Evolutionary conservation across 2,113 vertebrate species (phyloP), one percentile per base, ranked within the genome.

Genomic region (Microcebus griseorufus): DNA sequence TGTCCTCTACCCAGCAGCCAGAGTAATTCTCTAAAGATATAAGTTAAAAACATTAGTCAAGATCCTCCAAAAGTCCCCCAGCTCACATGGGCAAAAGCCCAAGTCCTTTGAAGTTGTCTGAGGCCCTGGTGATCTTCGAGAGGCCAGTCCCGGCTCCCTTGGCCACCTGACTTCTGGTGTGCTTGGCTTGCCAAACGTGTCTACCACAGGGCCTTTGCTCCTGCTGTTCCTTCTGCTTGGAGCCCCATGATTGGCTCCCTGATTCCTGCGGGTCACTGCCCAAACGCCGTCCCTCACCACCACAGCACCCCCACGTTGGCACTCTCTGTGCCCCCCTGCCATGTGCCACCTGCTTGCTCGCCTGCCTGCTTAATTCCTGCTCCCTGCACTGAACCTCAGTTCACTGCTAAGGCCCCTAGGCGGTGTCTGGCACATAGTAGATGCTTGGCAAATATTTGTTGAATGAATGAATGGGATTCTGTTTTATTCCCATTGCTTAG

Each of bases 131-230:
- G 22, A n/a, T 29, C 55, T 62, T 64, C 22, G 5, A 34, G 29
- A 34, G 45, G 11, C 75, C 29, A 51, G 8, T 3, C 76, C 18
- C 13, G 0, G 55, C 18, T 25, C 42, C 17, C 53, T 8, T 0
- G 11, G 34, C 14, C 62, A 2, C 25, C 69, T 10, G 32, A 11
- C 48, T 16, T 65, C 67, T 11, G 1, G 48, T 5, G 12, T 8
- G 7, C 67, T n/a, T 13, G 45, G 48, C 13, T 16, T 23, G 20
- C 39, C 16, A 12, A 0, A 32, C 65, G 27, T 0, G 3, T 9
- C 48, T 1, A 12, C n/a, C 29, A 13, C 20, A 2, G 27, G 78
- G 51, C 42, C 34, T 78, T 89, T 48, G 60, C 8, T 89, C 12
- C 25, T 23, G 17, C 6, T 14, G 25, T 9, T 22, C 58, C 23